phyloP scores from a whole-genome alignment of 1,140 invertebrate genomes.

The Ptiloglossa arizonensis region DNA sequence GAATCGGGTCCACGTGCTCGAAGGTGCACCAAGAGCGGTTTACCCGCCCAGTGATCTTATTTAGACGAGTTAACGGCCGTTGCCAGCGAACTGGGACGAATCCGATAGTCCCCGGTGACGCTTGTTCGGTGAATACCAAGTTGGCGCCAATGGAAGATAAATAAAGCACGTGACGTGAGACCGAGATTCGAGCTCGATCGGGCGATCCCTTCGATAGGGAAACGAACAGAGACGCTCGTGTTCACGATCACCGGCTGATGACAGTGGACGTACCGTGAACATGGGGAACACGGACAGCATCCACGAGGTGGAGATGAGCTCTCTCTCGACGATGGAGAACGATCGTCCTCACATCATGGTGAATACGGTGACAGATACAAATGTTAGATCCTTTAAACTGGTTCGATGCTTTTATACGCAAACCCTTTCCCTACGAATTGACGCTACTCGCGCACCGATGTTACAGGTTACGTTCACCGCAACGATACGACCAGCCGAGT shows the following conservation, averaged over 20 bases:
- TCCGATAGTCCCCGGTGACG: background rate
- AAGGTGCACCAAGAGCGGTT: background rate
- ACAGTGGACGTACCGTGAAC: slow-evolving; percentile 1
- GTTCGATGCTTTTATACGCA: no score
- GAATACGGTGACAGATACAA: slow-evolving; percentile 50
- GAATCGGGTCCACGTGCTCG: slow-evolving; percentile 11
- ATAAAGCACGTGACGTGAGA: slow-evolving; percentile 38
- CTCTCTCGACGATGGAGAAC: slow-evolving; percentile 60
- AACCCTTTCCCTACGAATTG: no score
- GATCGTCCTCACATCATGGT: slow-evolving; percentile 69
- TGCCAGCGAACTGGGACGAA: slow-evolving; percentile 23
- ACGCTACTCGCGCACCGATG: no score
- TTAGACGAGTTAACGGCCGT: background rate
- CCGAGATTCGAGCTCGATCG: background rate
- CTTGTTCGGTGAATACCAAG: background rate
- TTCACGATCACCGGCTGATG: background rate
- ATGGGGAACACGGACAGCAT: slow-evolving; percentile 64
- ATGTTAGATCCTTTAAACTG: no score
- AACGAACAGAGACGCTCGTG: no score
- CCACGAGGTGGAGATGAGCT: slow-evolving; percentile 76
- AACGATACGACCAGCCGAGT: no score
- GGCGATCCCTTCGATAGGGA: no score
- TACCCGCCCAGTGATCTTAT: background rate
- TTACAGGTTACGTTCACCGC: no score
- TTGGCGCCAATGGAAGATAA: slow-evolving; percentile 33